Conservation (phyloP, 2,888 invertebrate species). For the Sycophila texana region DNA sequence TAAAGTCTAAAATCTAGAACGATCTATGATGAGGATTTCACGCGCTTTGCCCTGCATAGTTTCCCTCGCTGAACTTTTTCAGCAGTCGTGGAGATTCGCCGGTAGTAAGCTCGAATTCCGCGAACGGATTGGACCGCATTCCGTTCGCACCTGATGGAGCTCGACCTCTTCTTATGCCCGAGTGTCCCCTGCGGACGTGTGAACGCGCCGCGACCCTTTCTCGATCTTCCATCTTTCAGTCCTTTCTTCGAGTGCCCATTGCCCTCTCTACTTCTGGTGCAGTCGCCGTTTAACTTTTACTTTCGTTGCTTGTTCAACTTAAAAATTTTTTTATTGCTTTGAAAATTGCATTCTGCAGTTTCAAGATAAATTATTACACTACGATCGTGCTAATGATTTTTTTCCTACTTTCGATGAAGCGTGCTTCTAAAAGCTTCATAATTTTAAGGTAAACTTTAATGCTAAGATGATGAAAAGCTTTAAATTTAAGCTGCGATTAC, state of each 20-base stretch:
- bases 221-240: conserved; percentile 26
- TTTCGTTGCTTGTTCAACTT: no score
- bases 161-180: conserved; percentile 52
- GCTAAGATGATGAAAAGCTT: no score
- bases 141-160: conserved; percentile 73
- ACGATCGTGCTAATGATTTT: no score
- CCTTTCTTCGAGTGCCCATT: neutral
- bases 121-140: conserved; percentile 74
- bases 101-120: conserved; percentile 70
- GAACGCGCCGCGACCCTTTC: neutral
- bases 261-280: no score
- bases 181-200: conserved; percentile 16
- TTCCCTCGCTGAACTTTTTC: conserved; percentile 32
- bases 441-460: no score
- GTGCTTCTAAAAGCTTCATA: neutral
- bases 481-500: no score
- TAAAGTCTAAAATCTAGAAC: no score
- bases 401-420: no score
- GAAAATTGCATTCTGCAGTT: no score
- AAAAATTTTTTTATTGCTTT: no score
- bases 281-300: no score
- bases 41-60: neutral
- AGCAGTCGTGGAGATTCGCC: conserved; percentile 1
- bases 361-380: neutral
- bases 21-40: neutral